Conservation (phyloP, 2,113 vertebrate genomes). For the Choloepus hoffmanni region DNA sequence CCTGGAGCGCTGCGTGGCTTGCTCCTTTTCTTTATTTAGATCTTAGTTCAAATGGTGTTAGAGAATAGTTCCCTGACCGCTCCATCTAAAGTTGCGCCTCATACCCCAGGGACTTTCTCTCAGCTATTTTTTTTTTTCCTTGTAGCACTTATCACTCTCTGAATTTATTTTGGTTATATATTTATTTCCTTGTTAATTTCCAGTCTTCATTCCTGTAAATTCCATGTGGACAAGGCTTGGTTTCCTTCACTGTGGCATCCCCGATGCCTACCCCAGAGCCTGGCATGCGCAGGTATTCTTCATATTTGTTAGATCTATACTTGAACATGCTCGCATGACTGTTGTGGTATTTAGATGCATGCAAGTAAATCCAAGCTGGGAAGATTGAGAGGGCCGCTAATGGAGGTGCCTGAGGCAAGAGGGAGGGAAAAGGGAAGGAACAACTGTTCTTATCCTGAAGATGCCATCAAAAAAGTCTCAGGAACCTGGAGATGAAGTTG, state of each 20-base stretch:
- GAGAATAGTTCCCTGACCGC: background rate
- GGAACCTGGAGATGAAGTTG: background rate
- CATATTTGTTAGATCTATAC: background rate
- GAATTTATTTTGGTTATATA: constrained; percentile 28
- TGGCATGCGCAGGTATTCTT: background rate
- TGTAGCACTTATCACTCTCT: background rate
- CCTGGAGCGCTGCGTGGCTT: background rate
- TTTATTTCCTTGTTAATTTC: background rate
- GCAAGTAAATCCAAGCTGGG: too few species aligned
- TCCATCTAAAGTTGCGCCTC: background rate
- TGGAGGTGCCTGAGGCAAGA: too few species aligned
- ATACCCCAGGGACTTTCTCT: background rate
- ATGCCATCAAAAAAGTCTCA: background rate
- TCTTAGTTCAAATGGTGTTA: background rate
- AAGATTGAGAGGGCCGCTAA: too few species aligned
- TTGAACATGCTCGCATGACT: background rate
- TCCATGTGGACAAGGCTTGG: background rate
- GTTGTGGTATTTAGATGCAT: background rate
- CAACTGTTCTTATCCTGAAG: background rate
- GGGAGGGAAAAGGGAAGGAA: background rate
- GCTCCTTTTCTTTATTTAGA: background rate
- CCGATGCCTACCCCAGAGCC: background rate
- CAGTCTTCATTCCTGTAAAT: background rate
- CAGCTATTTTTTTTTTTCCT: background rate
- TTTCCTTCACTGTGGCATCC: background rate